Conservation (phyloP, 2,797 vertebrate species). For the Alectoris magna region DNA sequence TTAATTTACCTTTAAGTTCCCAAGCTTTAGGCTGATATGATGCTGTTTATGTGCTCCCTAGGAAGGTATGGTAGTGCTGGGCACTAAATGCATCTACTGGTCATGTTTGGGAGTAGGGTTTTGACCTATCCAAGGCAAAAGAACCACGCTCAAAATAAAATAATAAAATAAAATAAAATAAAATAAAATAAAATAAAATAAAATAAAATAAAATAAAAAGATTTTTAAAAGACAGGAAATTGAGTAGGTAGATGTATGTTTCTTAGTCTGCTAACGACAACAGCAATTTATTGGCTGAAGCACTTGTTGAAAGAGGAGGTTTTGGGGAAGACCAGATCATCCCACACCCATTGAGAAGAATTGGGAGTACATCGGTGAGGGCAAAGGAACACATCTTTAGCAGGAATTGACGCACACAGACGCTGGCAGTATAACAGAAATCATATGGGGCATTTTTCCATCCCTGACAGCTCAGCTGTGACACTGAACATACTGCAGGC, state of each 20-base stretch:
- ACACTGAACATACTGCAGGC: not conserved
- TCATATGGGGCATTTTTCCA: not conserved
- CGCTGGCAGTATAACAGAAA: accelerated
- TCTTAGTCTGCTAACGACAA: not conserved
- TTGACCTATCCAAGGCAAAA: not conserved
- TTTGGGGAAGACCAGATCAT: not conserved
- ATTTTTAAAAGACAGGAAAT: not conserved
- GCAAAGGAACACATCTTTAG: not conserved
- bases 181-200: not conserved
- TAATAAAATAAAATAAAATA: not conserved
- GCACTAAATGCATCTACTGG: not conserved
- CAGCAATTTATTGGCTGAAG: not conserved
- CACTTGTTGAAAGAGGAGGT: not conserved
- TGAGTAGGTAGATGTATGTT: not conserved
- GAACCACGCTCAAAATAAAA: not conserved
- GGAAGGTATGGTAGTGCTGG: not conserved
- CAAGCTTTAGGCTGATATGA: not conserved
- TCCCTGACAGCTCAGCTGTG: not conserved
- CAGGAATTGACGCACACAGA: not conserved
- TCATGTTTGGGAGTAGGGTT: not conserved
- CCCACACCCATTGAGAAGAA: not conserved
- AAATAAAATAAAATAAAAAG: not conserved
- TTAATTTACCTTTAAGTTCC: not conserved
- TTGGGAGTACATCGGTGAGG: not conserved
- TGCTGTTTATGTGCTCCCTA: not conserved